phyloP scores from a whole-genome alignment of 1,140 invertebrate genomes.

The Helicoverpa zea region DNA sequence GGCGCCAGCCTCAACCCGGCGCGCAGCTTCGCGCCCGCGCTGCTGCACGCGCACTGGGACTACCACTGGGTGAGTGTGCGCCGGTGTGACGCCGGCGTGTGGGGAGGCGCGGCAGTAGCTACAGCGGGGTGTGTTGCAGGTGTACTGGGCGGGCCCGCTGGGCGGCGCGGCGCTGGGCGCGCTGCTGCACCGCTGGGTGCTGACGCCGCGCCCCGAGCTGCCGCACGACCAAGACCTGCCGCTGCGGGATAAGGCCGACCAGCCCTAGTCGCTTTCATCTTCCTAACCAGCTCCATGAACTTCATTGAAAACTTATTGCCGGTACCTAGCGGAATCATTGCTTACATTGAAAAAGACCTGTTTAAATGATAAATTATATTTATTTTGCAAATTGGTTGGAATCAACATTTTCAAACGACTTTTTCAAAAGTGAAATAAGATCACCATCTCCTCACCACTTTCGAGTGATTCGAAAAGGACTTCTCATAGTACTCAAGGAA shows the following conservation, averaged over 20 bases:
- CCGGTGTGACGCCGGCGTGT: constrained; percentile 81
- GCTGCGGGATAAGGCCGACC: constrained; percentile 66
- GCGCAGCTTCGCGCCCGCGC: constrained; percentile 93
- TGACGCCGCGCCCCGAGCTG: constrained; percentile 52
- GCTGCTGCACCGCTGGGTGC: constrained; percentile 67
- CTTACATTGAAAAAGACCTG: no score
- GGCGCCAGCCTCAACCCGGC: constrained; percentile 96
- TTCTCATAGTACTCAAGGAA: no score
- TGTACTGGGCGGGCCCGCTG: constrained; percentile 80
- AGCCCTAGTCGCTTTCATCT: not conserved
- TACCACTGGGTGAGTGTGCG: constrained; percentile 90
- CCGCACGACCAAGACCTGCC: constrained; percentile 60
- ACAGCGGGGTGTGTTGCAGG: constrained; percentile 74
- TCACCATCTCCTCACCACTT: no score
- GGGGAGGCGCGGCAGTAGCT: constrained; percentile 67
- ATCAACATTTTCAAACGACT: no score
- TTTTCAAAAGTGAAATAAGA: no score
- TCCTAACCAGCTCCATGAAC: no score
- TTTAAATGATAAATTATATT: no score
- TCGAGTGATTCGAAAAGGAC: no score
- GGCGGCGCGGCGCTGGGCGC: constrained; percentile 67
- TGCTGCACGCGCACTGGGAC: constrained; percentile 90
- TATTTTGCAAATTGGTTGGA: no score
- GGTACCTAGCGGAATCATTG: no score
- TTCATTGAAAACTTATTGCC: not conserved